phyloP scores from a whole-genome alignment of 2,797 vertebrate genomes.

The Thalassophryne amazonica region DNA sequence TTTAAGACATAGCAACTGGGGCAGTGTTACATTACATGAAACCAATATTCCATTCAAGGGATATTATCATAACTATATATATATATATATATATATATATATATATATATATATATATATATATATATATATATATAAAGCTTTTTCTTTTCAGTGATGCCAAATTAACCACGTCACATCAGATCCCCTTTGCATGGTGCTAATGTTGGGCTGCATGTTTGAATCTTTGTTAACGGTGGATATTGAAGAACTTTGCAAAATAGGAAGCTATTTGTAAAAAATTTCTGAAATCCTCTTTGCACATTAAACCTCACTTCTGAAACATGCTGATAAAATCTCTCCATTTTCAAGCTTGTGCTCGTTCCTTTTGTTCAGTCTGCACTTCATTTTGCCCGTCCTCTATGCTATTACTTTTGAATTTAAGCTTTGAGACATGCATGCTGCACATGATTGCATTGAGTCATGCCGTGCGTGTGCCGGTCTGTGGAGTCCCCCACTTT shows the following conservation, averaged over 20 bases:
- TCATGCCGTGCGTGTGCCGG: not conserved
- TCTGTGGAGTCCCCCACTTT: constrained; percentile 1
- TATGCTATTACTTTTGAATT: constrained; percentile 9
- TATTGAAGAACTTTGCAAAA: not conserved
- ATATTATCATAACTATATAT: too few species aligned
- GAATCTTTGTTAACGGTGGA: not conserved
- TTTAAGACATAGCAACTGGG: too few species aligned
- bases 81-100: too few species aligned
- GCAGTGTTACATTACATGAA: too few species aligned
- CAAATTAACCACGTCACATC: not conserved
- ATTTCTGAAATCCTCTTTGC: constrained; percentile 14
- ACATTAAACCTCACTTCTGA: constrained; percentile 25
- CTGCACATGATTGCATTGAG: constrained; percentile 22
- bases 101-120: too few species aligned
- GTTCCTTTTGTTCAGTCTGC: constrained; percentile 11
- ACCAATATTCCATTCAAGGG: too few species aligned
- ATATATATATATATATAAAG: too few species aligned
- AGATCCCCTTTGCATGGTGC: constrained; percentile 37
- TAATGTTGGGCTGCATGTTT: constrained; percentile 52
- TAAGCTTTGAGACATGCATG: constrained; percentile 27
- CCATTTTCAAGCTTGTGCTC: constrained; percentile 18
- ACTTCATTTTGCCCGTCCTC: constrained; percentile 18
- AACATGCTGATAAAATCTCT: constrained; percentile 11
- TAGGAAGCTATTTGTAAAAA: not conserved
- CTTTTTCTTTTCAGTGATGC: not conserved